Conservation (phyloP, 2,888 invertebrate species). For the Drosophila atripex region DNA sequence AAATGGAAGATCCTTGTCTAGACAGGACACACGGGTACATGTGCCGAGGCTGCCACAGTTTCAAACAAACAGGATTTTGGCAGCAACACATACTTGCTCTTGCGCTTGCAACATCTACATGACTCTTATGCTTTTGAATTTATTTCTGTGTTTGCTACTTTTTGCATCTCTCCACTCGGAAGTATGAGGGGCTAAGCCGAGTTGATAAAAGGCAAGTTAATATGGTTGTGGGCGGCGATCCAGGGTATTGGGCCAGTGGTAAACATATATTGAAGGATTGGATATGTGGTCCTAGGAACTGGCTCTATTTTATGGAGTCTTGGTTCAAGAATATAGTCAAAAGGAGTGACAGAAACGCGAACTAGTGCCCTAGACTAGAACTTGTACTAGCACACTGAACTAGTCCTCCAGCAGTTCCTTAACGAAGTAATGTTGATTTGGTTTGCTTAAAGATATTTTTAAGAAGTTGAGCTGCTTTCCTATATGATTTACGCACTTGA, state of each 20-base stretch:
- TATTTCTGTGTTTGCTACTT: neutral
- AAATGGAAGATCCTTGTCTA: constrained; percentile 29
- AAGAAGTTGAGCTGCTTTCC: no score
- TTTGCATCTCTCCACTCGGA: constrained; percentile 5
- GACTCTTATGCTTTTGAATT: neutral
- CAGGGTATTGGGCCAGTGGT: neutral
- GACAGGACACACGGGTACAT: neutral
- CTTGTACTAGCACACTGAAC: no score
- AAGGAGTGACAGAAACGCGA: no score
- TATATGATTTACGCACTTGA: no score
- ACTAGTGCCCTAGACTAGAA: no score
- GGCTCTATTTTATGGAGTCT: no score
- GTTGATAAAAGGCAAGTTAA: neutral
- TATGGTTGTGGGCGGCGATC: neutral
- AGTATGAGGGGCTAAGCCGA: neutral
- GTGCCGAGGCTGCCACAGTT: constrained; percentile 2
- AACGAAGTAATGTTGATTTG: no score
- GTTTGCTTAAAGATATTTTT: no score
- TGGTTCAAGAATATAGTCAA: no score
- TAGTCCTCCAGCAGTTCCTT: no score
- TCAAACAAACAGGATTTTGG: constrained; percentile 20
- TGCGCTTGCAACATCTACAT: constrained; percentile 10
- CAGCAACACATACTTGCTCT: constrained; percentile 10
- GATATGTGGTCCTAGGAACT: no score
- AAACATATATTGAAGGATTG: neutral